Evolutionary conservation across 2,797 vertebrate species (phyloP).

Genomic region (Agapornis canus): DNA sequence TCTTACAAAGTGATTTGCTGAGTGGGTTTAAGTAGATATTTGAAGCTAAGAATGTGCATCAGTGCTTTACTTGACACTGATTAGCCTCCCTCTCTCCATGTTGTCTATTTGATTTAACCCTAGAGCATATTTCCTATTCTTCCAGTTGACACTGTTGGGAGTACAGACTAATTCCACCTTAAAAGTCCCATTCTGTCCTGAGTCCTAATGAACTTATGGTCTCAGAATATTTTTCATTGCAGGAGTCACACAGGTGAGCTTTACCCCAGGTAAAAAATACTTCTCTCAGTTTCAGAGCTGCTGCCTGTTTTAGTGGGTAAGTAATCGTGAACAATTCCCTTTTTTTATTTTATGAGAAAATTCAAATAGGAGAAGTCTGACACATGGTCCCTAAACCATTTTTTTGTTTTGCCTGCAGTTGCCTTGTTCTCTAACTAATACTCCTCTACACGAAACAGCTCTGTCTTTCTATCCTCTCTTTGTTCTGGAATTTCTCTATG

Average conservation of each 20-base stretch:
- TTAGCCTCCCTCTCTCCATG: not conserved
- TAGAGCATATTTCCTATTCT: not conserved
- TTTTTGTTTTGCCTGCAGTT: not conserved
- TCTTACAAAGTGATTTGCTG: conserved; percentile 19
- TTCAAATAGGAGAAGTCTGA: not conserved
- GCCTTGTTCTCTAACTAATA: not conserved
- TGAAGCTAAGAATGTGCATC: not conserved
- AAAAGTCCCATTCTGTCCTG: not conserved
- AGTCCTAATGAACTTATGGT: not conserved
- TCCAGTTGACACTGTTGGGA: not conserved
- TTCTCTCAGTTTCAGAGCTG: not conserved
- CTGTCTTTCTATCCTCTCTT: not conserved
- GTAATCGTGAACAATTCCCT: not conserved
- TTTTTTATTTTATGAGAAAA: not conserved
- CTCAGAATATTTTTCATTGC: not conserved
- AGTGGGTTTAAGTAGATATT: conserved; percentile 5
- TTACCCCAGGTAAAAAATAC: not conserved
- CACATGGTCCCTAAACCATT: not conserved
- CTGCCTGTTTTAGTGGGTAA: not conserved
- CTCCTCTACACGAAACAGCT: not conserved
- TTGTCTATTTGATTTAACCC: not conserved
- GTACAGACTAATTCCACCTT: not conserved
- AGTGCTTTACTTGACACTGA: not conserved
- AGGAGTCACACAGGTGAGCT: not conserved
- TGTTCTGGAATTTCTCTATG: not conserved